phyloP scores from a whole-genome alignment of 2,888 invertebrate species.

The Caenorhabditis sp. region DNA sequence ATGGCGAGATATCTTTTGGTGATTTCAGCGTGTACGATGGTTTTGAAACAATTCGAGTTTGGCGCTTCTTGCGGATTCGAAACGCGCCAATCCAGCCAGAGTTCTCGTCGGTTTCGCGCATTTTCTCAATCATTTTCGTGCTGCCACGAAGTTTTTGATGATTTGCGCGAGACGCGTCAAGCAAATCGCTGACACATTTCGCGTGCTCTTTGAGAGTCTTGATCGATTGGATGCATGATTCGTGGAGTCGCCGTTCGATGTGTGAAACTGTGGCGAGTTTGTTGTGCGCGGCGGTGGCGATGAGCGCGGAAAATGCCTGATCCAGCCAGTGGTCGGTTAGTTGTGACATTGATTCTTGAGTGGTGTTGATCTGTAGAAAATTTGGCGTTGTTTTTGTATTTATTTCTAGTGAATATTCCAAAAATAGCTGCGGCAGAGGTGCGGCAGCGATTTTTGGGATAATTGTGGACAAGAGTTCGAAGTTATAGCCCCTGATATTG shows the following conservation, averaged over 20 bases:
- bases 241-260: conserved; percentile 22
- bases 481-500: too few relatives aligned
- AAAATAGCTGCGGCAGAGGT: too few relatives aligned
- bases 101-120: not conserved
- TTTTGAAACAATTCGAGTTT: conserved; percentile 1
- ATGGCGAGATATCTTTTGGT: conserved; percentile 20
- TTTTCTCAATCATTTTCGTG: conserved; percentile 7
- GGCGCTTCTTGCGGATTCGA: conserved; percentile 27
- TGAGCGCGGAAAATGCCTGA: conserved; percentile 40
- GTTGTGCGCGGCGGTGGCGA: conserved; percentile 43
- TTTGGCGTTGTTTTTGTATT: not conserved
- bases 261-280: conserved; percentile 23
- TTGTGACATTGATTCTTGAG: conserved; percentile 24
- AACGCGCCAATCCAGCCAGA: conserved; percentile 34
- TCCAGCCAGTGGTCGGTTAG: conserved; percentile 41
- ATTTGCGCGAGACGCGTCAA: conserved; percentile 12
- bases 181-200: conserved; percentile 35
- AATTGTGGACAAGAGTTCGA: too few relatives aligned
- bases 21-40: conserved; percentile 9
- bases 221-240: conserved; percentile 29
- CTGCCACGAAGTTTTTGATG: not conserved
- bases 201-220: conserved; percentile 31
- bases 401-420: too few relatives aligned
- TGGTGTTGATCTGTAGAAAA: conserved; percentile 26
- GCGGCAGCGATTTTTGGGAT: too few relatives aligned